These are phyloP conservation scores for Pogonomyrmex barbatus DNA, from an alignment of 1,140 invertebrate genomes.

Conservation along the genomic window DNA sequence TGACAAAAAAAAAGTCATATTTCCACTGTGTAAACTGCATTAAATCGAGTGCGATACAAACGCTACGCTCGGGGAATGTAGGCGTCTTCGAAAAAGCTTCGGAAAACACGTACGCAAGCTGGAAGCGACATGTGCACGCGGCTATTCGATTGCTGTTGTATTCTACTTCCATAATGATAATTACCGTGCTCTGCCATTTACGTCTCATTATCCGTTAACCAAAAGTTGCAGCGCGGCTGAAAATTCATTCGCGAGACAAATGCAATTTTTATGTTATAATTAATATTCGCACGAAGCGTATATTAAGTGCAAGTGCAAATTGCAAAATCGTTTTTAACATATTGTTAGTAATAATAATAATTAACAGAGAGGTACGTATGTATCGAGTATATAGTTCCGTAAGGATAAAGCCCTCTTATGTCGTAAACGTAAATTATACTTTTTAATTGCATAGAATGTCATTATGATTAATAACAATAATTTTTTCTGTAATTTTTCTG, in stretches of 20 bases:
- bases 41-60: neutral
- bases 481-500: neutral
- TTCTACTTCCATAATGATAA: conserved; percentile 4
- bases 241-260: neutral
- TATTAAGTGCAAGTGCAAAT: neutral
- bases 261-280: conserved; percentile 18
- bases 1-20: conserved; percentile 49
- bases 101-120: neutral
- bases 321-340: neutral
- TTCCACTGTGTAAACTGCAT: conserved; percentile 39
- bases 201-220: neutral
- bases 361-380: neutral
- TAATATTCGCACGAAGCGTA: neutral
- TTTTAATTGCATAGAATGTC: neutral
- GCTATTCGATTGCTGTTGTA: conserved; percentile 11
- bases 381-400: neutral
- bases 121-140: neutral
- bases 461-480: conserved; percentile 11
- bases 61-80: neutral
- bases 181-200: neutral
- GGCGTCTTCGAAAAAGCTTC: conserved; percentile 23
- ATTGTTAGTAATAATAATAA: neutral
- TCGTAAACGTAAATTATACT: neutral
- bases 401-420: neutral
- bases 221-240: neutral